These are phyloP conservation scores for Mayetiola destructor DNA, from an alignment of 2,888 invertebrate species.

Conservation along the genomic window DNA sequence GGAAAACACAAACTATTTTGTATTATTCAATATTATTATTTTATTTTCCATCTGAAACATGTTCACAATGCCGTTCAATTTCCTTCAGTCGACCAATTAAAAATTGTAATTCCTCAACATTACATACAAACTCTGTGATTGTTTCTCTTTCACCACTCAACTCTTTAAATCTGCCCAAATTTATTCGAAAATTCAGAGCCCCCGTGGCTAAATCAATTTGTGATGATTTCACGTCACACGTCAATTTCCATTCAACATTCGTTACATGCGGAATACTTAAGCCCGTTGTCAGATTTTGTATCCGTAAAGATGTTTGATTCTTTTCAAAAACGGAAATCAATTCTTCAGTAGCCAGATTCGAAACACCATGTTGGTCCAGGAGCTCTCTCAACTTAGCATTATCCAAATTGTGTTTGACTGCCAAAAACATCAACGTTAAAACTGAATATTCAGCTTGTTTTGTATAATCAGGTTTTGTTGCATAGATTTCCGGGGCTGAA, in stretches of 20 bases:
- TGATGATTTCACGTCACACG: conserved; percentile 31
- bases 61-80: conserved; percentile 32
- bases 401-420: conserved; percentile 29
- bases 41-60: conserved; percentile 7
- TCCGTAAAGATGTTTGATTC: conserved; percentile 28
- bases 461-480: conserved; percentile 28
- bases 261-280: conserved; percentile 31
- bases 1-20: no score
- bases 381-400: conserved; percentile 24
- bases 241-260: conserved; percentile 33
- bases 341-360: conserved; percentile 26
- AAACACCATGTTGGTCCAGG: conserved; percentile 25
- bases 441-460: conserved; percentile 34
- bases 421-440: conserved; percentile 27
- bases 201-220: conserved; percentile 25
- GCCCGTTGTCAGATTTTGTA: conserved; percentile 28
- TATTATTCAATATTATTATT: no score
- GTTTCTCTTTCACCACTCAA: conserved; percentile 28
- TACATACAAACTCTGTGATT: conserved; percentile 31
- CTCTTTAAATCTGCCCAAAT: conserved; percentile 29
- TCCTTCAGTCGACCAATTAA: conserved; percentile 32
- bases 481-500: conserved; percentile 33
- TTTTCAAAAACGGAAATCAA: conserved; percentile 28
- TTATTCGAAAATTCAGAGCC: conserved; percentile 29
- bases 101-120: conserved; percentile 34